Evolutionary conservation across 2,797 vertebrate species (phyloP), one percentile per base, ranked within the genome.

Genomic region (Enteromius afrohamiltoni): DNA sequence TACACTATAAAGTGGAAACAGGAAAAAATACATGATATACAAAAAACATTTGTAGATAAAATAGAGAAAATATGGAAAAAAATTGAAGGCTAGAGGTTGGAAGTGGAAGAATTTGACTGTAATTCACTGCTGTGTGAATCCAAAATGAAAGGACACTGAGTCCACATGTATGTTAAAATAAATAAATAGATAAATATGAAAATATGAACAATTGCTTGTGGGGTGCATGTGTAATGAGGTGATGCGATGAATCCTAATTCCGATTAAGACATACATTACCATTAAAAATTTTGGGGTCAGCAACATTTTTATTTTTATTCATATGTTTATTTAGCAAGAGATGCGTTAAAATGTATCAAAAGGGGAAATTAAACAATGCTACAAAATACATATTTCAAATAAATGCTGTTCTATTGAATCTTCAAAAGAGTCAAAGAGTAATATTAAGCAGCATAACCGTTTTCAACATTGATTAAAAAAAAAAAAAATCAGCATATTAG

Each of bases 1-100:
- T 34, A 71, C 79, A 79, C 26, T 23, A 65, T 51, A 76, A 67
- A 45, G 2, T 73, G 13, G 29, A 70, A 53, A 78, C 8, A 19
- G 3, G 3, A 42, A 53, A 47, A 64, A 77, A n/a, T 2, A 47
- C n/a, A 81, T 26, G 6, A 21, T 31, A 40, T 29, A 37, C 47
- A 67, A 19, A 40, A 40, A 80, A 21, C 2, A 17, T 13, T 3
- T 69, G 6, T 19, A 29, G 45, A 45, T 42, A 13, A 69, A 60
- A 29, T 29, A 29, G 45, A 34, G 1, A 42, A 83, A 34, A 58
- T 13, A 14, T 65, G 4, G 19, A 51, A 79, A 55, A 34, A 42
- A 67, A 73, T 26, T 64, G 16, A 73, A 79, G 65, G 13, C 31
- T 69, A 49, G 77, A 68, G 21, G 31, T 29, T 69, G 64, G n/a